Percentiles rank a stretch among this genome's conserved stretches.
These are phyloP conservation scores for Crambe crambe DNA, from an alignment of 37 sponge, comb jelly and placozoan genomes.

Conservation along the genomic window DNA sequence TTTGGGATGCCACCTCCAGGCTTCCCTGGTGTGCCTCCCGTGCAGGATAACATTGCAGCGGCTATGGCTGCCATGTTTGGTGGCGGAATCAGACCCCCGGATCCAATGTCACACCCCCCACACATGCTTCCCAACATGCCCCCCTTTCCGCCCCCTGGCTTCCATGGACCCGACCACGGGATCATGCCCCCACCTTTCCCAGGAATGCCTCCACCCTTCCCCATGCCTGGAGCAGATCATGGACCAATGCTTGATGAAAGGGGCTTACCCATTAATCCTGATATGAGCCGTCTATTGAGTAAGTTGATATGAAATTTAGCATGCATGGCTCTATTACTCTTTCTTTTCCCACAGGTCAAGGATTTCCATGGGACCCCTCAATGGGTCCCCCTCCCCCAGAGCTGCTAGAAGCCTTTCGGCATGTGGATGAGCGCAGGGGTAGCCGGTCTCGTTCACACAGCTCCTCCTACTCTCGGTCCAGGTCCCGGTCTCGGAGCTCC, in stretches of 20 bases:
- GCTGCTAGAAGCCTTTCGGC: slow-evolving; percentile 19
- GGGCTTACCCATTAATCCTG: slow-evolving; percentile 34
- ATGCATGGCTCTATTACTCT: not conserved
- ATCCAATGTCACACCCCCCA: too few species aligned
- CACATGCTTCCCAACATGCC: slow-evolving; percentile 21
- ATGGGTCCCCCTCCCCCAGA: slow-evolving; percentile 69
- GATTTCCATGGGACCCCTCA: slow-evolving; percentile 74
- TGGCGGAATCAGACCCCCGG: slow-evolving; percentile 27
- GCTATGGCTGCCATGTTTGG: slow-evolving; percentile 56
- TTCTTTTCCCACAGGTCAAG: not conserved
- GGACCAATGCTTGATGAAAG: slow-evolving; percentile 50
- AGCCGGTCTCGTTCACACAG: slow-evolving; percentile 45
- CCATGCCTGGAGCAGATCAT: slow-evolving; percentile 31
- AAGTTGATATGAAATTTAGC: not conserved
- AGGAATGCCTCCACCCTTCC: slow-evolving; percentile 64
- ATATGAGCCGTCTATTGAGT: slow-evolving; percentile 22
- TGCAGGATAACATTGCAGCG: slow-evolving; percentile 27
- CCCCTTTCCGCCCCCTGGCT: slow-evolving; percentile 44
- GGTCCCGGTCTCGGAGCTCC: slow-evolving; percentile 58
- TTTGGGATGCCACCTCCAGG: slow-evolving; percentile 38
- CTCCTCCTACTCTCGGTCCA: slow-evolving; percentile 34
- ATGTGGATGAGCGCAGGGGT: not conserved
- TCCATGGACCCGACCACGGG: slow-evolving; percentile 8
- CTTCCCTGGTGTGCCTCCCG: slow-evolving; percentile 21
- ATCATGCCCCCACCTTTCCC: slow-evolving; percentile 21